Conservation (phyloP, 2,888 invertebrate species). For the Ennomos erosarius region DNA sequence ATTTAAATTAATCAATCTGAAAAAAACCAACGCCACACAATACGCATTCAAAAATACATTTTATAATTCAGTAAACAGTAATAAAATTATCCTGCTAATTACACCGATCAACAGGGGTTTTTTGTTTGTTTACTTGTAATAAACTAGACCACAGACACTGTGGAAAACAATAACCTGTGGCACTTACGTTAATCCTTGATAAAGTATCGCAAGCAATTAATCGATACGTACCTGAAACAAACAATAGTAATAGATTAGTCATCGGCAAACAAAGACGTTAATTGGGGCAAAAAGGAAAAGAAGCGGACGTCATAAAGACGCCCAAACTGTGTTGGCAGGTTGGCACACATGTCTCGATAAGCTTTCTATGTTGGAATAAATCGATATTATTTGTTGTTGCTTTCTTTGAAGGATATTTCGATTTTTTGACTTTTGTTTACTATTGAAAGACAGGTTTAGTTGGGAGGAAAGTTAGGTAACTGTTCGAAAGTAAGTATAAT, state of each 20-base stretch:
- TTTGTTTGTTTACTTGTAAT: too few species aligned
- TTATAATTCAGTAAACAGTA: too few species aligned
- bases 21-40: too few species aligned
- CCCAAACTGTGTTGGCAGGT: conserved; percentile 11
- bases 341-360: conserved; percentile 3
- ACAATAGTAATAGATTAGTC: conserved; percentile 33
- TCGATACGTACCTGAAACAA: conserved; percentile 41
- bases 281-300: conserved; percentile 23
- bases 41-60: too few species aligned
- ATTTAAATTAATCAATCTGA: too few species aligned
- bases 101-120: not conserved
- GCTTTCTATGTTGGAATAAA: conserved; percentile 18
- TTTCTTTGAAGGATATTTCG: too few species aligned
- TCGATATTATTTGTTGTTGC: not conserved
- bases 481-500: too few species aligned
- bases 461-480: too few species aligned
- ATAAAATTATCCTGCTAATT: not conserved
- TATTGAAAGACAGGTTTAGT: too few species aligned
- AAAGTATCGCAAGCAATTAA: conserved; percentile 36
- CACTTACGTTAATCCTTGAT: conserved; percentile 26
- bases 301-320: conserved; percentile 23
- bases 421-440: too few species aligned
- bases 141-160: not conserved
- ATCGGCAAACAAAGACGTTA: conserved; percentile 29
- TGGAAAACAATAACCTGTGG: conserved; percentile 22